Base-by-base conservation (phyloP, 2,888 invertebrate species). In the Caenorhabditis sulstoni region DNA sequence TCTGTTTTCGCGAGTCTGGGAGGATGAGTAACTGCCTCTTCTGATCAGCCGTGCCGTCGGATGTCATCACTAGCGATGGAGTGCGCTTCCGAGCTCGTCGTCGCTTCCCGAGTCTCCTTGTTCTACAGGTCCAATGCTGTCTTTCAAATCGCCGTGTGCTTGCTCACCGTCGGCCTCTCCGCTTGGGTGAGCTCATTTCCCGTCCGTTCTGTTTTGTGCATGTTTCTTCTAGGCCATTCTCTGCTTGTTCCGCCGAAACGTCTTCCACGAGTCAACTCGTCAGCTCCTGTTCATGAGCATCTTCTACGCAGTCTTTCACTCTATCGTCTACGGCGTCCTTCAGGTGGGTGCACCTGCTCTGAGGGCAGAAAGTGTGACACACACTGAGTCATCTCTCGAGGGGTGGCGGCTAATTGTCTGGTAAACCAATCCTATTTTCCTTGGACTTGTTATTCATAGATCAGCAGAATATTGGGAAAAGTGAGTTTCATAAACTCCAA, bases 221-320 rank as follows among this genome's bases (percentile, higher is more conserved):
- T n/a, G 41, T n/a, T 29, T 29, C 29, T 29, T 29, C 29, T n/a
- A 70, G 70, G 52, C 70, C 5, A 53, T 70, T 16, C n/a, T 45
- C 9, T 20, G 55, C 3, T 53, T 70, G 12, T 44, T 47, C 39
- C 70, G 53, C n/a, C 61, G 47, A 5, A 55, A 44, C 5, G 61
- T 70, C 0, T 70, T 70, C 62, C 52, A 70, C 7, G 9, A 35
- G 20, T 70, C 61, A 11, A 70, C 70, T 16, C 61, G 61, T 18
- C 70, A 70, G 16, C 53, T 70, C 9, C 62, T 70, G 7, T 62
- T 70, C 62, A 62, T 70, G 61, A 70, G 70, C 44, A 55, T 70
- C 23, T 16, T 70, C 47, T 70, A 70, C 23, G 70, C 70, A 0
- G 61, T 55, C 18, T 29, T 70, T 8, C 70, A 70, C 9, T 44